Percentiles rank a stretch among this genome's conserved stretches.
These are phyloP conservation scores for Tetranychus truncatus DNA, from an alignment of 2,888 invertebrate species.

Conservation along the genomic window DNA sequence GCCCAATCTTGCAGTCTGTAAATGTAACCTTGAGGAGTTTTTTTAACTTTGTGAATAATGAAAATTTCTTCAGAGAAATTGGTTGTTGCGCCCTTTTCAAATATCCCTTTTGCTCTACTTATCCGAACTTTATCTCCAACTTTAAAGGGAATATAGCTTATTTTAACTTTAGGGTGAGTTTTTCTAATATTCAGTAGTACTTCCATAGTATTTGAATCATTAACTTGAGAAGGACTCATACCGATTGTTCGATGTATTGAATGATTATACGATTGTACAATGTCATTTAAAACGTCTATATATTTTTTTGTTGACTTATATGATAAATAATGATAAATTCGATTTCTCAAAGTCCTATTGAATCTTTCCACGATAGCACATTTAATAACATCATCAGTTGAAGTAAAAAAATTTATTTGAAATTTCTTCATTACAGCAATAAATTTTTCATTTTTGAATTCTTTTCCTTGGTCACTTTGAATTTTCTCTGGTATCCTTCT, in stretches of 20 bases:
- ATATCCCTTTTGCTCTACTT: neutral
- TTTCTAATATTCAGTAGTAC: neutral
- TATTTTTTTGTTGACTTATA: constrained; percentile 25
- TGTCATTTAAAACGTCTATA: constrained; percentile 10
- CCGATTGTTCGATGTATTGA: constrained; percentile 10
- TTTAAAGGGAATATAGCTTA: neutral
- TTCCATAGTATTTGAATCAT: neutral
- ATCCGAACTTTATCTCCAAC: neutral
- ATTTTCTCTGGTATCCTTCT: too few species aligned
- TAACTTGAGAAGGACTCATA: neutral
- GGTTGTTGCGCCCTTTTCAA: neutral
- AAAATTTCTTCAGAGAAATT: neutral
- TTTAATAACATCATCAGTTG: constrained; percentile 28
- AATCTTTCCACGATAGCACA: neutral
- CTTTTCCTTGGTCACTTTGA: constrained; percentile 26
- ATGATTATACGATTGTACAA: constrained; percentile 12
- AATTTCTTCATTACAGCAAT: neutral
- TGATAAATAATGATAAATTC: constrained; percentile 28
- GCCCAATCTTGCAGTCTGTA: neutral
- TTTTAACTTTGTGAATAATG: neutral
- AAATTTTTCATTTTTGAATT: constrained; percentile 25
- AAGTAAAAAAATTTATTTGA: constrained; percentile 23
- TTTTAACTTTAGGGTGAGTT: neutral
- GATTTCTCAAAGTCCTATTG: constrained; percentile 25
- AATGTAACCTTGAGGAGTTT: neutral